phyloP scores from a whole-genome alignment of 2,888 invertebrate genomes.

The Hyles lineata region DNA sequence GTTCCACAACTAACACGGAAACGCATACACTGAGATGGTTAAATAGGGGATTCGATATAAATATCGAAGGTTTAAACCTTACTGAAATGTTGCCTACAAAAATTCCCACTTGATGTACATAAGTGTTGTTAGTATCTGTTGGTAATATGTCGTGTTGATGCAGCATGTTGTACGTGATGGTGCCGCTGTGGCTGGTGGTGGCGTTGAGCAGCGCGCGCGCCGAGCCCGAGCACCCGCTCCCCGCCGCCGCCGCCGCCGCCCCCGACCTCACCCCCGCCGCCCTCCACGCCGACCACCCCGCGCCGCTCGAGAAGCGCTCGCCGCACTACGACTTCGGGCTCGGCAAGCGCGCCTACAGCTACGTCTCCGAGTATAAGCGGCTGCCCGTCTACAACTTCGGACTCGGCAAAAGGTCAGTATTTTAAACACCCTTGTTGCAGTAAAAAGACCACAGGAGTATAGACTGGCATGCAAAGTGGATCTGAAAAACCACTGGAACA shows the following conservation, averaged over 20 bases:
- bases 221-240: conserved; percentile 59
- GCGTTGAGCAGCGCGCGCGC: conserved; percentile 60
- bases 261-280: conserved; percentile 46
- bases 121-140: no score
- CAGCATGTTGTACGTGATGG: conserved; percentile 73
- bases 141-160: conserved; percentile 41
- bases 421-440: neutral
- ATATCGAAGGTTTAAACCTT: no score
- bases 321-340: conserved; percentile 84
- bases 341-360: conserved; percentile 85
- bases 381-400: conserved; percentile 86
- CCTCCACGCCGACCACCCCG: conserved; percentile 43
- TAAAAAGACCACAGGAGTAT: neutral
- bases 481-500: no score
- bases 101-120: no score
- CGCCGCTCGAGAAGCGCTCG: conserved; percentile 70
- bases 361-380: conserved; percentile 87
- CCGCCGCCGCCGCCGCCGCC: conserved; percentile 48
- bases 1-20: no score
- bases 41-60: no score
- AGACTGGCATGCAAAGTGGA: no score
- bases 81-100: no score
- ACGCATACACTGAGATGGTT: no score
- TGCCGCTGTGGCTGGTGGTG: conserved; percentile 65
- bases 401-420: conserved; percentile 80